phyloP scores from a whole-genome alignment of 2,888 invertebrate species.

The Coecobrya sp. region DNA sequence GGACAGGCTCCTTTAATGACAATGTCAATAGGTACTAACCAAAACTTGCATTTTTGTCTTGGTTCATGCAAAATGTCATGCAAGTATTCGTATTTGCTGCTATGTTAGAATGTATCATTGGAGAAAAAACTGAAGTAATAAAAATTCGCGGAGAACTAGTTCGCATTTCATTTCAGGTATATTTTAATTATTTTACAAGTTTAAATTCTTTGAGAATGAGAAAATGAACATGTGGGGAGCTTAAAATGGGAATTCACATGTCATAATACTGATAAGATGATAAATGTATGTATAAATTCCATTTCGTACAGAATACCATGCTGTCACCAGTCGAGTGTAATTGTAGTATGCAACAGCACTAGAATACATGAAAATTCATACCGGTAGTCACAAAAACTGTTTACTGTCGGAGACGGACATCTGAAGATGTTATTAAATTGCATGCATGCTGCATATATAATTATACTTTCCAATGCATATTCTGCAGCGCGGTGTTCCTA shows the following conservation, averaged over 20 bases:
- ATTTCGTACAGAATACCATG: neutral
- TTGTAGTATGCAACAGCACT: constrained; percentile 9
- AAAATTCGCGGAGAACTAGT: constrained; percentile 25
- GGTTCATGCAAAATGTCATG: constrained; percentile 28
- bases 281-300: constrained; percentile 45
- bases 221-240: constrained; percentile 66
- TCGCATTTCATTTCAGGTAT: neutral
- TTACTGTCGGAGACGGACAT: neutral
- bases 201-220: neutral
- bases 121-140: neutral
- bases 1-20: neutral
- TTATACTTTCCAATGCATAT: neutral
- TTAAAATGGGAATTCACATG: constrained; percentile 57
- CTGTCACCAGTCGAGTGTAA: neutral
- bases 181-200: neutral
- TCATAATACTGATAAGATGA: constrained; percentile 12
- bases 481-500: constrained; percentile 30
- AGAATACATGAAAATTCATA: neutral
- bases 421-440: constrained; percentile 9
- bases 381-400: neutral
- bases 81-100: neutral
- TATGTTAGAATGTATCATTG: neutral
- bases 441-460: constrained; percentile 18
- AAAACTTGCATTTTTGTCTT: neutral
- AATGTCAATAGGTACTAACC: constrained; percentile 22